These are phyloP conservation scores for Pseudeuparius sepicola DNA, from an alignment of 2,888 invertebrate species.

Conservation along the genomic window DNA sequence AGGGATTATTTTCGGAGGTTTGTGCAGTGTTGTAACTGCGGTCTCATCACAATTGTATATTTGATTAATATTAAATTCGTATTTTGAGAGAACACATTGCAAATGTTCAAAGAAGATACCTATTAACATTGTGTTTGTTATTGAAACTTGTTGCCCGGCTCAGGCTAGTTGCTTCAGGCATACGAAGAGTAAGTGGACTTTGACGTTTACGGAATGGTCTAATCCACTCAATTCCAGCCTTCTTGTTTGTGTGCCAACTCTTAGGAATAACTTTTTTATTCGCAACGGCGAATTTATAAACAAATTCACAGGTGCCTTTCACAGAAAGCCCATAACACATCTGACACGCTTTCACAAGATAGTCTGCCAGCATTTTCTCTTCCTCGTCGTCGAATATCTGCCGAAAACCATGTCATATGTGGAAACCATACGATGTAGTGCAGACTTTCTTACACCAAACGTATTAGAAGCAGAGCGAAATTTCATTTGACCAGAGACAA, in stretches of 20 bases:
- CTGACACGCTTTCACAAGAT: conserved; percentile 5
- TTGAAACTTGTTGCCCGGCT: conserved; percentile 4
- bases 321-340: conserved; percentile 11
- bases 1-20: conserved; percentile 15
- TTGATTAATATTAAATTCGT: neutral
- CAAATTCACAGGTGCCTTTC: conserved; percentile 8
- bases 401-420: conserved; percentile 7
- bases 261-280: conserved; percentile 10
- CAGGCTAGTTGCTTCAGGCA: conserved; percentile 5
- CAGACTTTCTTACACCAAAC: no score
- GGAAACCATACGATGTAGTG: no score
- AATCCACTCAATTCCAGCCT: conserved; percentile 15
- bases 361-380: conserved; percentile 4
- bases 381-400: conserved; percentile 9
- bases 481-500: no score
- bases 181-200: neutral
- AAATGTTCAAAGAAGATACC: conserved; percentile 5
- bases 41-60: conserved; percentile 8
- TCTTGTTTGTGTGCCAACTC: conserved; percentile 9
- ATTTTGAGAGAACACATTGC: neutral
- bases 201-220: conserved; percentile 1
- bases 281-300: conserved; percentile 10
- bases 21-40: conserved; percentile 14
- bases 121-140: conserved; percentile 3
- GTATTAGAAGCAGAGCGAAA: no score